Conservation (phyloP, 2,797 vertebrate species). For the Poliocrania exsul region DNA sequence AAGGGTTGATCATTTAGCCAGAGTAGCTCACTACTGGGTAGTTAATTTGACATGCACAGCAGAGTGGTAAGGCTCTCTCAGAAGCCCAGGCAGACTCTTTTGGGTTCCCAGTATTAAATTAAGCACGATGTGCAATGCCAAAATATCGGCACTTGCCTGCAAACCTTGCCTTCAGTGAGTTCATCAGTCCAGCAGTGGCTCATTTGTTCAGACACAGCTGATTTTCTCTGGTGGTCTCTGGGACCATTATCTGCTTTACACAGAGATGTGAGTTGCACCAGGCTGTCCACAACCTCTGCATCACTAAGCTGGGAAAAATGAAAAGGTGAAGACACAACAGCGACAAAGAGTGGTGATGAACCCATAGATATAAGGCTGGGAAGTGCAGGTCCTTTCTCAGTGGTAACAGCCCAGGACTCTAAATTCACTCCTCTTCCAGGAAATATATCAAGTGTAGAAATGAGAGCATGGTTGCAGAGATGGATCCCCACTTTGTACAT, state of each 20-base stretch:
- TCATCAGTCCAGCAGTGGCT: conserved; percentile 57
- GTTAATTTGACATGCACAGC: conserved; percentile 70
- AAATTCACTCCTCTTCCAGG: background rate
- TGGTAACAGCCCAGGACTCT: background rate
- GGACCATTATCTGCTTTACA: conserved; percentile 46
- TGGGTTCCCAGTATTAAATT: conserved; percentile 66
- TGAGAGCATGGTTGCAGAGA: background rate
- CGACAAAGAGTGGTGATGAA: background rate
- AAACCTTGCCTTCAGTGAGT: conserved; percentile 61
- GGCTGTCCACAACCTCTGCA: conserved; percentile 23
- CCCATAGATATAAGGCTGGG: background rate
- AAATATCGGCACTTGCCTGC: conserved; percentile 40
- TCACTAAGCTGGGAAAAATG: background rate
- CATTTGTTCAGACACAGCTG: conserved; percentile 64
- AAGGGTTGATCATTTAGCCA: conserved; percentile 60
- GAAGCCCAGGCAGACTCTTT: conserved; percentile 45
- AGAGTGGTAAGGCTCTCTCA: conserved; percentile 49
- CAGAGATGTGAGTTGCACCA: conserved; percentile 5
- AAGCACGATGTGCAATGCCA: conserved; percentile 63
- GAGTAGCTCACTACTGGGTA: conserved; percentile 48
- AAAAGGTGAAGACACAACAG: conserved; percentile 36
- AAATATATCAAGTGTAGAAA: background rate
- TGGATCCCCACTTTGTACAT: background rate
- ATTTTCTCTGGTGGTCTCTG: conserved; percentile 54
- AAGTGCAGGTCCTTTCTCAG: background rate